A percentile compares a stretch with the other conserved stretches of the same genome.
Conservation (phyloP, 2,888 invertebrate species). For the Dasypogon diadema region DNA sequence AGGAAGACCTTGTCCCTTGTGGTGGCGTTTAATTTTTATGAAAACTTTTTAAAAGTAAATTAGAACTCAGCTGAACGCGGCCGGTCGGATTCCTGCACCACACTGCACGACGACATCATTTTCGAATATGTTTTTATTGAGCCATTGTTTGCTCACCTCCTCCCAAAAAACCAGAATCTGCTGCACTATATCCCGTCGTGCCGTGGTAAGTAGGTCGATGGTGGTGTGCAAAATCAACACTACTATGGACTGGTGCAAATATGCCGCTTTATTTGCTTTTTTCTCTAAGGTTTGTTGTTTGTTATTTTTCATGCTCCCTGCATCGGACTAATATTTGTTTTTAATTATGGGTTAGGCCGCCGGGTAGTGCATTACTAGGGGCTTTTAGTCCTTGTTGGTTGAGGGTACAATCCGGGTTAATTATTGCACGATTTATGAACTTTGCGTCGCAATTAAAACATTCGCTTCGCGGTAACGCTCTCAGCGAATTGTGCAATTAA, state of each 20-base stretch:
- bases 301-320: constrained; percentile 2
- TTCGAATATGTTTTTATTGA: background rate
- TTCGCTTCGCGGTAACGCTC: background rate
- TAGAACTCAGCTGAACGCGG: too few relatives aligned
- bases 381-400: background rate
- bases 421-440: background rate
- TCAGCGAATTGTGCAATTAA: too few relatives aligned
- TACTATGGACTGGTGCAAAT: background rate
- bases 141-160: background rate
- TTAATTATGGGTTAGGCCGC: constrained; percentile 19
- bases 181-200: background rate
- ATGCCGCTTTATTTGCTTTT: background rate
- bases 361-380: background rate
- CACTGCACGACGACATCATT: background rate
- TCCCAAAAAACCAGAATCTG: background rate
- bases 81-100: too few relatives aligned
- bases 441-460: background rate
- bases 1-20: background rate
- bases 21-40: background rate
- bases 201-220: background rate
- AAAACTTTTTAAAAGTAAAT: background rate
- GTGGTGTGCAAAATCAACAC: constrained; percentile 10
- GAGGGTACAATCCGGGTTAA: background rate
- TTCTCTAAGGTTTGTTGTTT: background rate
- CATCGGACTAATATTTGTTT: constrained; percentile 8